phyloP scores from a whole-genome alignment of 2,113 vertebrate genomes.

The Notechis scutatus region DNA sequence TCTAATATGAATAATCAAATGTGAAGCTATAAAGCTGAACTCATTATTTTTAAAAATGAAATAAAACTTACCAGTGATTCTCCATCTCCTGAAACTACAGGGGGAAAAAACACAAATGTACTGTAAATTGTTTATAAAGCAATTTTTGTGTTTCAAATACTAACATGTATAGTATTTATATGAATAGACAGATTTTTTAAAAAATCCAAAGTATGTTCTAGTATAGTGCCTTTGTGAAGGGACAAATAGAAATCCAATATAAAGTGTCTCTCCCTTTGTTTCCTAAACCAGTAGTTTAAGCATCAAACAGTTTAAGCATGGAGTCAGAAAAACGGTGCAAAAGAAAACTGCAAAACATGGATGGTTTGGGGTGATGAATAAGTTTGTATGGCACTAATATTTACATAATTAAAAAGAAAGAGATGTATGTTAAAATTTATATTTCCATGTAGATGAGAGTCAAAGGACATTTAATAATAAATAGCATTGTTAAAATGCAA shows the following conservation, averaged over 20 bases:
- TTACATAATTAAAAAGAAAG: not conserved
- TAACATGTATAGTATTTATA: not conserved
- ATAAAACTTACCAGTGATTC: conserved; percentile 84
- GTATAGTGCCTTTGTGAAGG: not conserved
- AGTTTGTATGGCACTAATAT: not conserved
- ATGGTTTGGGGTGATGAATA: not conserved
- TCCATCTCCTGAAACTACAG: conserved; percentile 82
- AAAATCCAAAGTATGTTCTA: not conserved
- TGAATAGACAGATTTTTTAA: not conserved
- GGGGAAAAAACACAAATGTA: conserved; percentile 29
- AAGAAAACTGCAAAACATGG: not conserved
- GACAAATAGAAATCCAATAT: not conserved
- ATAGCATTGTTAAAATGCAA: not conserved
- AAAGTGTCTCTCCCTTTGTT: not conserved
- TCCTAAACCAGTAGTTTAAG: not conserved
- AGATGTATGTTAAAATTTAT: not conserved
- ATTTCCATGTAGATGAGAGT: not conserved
- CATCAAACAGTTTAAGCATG: not conserved
- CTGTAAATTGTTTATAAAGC: not conserved
- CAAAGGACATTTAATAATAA: not conserved
- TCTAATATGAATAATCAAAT: not conserved
- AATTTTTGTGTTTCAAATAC: not conserved
- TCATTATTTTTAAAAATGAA: not conserved
- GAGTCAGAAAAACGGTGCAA: not conserved
- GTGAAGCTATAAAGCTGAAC: not conserved